phyloP scores from a whole-genome alignment of 2,113 vertebrate genomes.

The Ia io region DNA sequence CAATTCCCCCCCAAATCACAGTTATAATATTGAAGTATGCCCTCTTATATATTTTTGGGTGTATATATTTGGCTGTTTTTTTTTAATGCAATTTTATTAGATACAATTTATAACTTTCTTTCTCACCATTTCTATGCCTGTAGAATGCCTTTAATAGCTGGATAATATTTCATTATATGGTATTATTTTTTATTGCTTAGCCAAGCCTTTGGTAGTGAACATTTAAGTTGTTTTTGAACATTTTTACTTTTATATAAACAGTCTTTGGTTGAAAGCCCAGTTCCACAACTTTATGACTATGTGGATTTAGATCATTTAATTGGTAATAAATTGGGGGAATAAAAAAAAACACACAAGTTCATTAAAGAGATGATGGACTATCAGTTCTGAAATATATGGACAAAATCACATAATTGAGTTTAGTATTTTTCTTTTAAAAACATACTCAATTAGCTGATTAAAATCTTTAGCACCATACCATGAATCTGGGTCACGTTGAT shows the following conservation, averaged over 20 bases:
- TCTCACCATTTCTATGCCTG: not conserved
- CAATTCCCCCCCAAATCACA: not conserved
- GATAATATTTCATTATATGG: not conserved
- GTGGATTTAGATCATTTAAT: not conserved
- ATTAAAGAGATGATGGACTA: not conserved
- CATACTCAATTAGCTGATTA: not conserved
- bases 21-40: not conserved
- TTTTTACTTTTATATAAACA: not conserved
- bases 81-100: not conserved
- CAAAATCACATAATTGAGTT: not conserved
- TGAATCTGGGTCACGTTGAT: not conserved
- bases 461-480: not conserved
- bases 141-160: not conserved
- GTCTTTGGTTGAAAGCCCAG: not conserved
- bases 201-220: not conserved
- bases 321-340: not conserved
- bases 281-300: not conserved
- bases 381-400: not conserved
- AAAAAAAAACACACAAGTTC: not conserved
- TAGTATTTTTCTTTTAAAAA: not conserved
- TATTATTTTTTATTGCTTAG: slow-evolving; percentile 23
- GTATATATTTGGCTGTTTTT: not conserved
- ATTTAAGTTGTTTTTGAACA: slow-evolving; percentile 12
- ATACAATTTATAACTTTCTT: not conserved
- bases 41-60: not conserved